phyloP scores from a whole-genome alignment of 2,888 invertebrate genomes.

The Himalopsyche japonica region DNA sequence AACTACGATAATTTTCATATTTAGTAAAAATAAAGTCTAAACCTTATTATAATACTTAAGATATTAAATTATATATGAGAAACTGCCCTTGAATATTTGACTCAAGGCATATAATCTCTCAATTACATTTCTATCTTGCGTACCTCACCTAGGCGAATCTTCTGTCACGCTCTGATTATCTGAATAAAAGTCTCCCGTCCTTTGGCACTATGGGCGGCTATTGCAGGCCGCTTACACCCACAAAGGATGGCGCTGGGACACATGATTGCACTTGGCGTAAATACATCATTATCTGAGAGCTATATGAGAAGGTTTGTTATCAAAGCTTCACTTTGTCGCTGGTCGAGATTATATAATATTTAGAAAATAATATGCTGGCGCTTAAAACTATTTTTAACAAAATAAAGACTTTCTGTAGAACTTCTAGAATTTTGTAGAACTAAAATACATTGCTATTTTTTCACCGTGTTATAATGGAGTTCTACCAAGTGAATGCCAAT shows the following conservation, averaged over 20 bases:
- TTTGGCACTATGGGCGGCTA: not conserved
- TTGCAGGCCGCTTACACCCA: not conserved
- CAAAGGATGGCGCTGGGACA: not conserved
- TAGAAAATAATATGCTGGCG: not conserved
- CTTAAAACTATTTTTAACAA: too few species aligned
- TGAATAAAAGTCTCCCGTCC: not conserved
- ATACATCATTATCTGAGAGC: not conserved
- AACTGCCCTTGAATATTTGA: not conserved
- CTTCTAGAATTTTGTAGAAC: too few species aligned
- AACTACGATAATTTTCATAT: too few species aligned
- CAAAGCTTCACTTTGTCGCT: not conserved
- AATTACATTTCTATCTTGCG: not conserved
- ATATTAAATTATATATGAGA: not conserved
- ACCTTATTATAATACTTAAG: too few species aligned
- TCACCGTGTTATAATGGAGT: too few species aligned
- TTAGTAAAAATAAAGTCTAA: too few species aligned
- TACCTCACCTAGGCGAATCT: not conserved
- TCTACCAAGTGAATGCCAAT: too few species aligned
- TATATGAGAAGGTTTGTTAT: not conserved
- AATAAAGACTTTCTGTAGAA: too few species aligned
- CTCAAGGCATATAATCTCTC: not conserved
- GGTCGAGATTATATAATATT: not conserved
- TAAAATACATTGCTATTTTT: too few species aligned
- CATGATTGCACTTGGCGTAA: not conserved
- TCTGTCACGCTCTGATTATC: not conserved